Evolutionary conservation across 2,113 vertebrate species (phyloP).

Genomic region (Raja brachyura): DNA sequence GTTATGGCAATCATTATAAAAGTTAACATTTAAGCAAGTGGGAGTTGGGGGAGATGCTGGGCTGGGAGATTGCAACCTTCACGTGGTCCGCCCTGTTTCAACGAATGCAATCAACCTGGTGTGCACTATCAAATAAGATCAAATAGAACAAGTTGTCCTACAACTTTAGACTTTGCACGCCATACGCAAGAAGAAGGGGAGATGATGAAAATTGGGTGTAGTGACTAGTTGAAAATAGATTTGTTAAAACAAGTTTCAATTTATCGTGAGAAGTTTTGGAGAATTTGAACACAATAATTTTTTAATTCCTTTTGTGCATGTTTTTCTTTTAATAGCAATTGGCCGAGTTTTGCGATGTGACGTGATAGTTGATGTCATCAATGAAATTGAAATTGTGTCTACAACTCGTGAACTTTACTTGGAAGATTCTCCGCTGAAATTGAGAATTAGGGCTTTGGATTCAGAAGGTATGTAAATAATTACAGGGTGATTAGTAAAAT

Average conservation of each 20-base stretch:
- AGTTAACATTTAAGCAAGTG: background rate
- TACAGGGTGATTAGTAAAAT: background rate
- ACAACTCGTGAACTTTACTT: constrained; percentile 91
- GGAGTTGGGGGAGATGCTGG: background rate
- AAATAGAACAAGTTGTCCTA: too few species aligned
- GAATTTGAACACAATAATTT: background rate
- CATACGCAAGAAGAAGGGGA: too few species aligned
- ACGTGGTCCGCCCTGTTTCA: too few species aligned
- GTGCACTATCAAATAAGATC: too few species aligned
- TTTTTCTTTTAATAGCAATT: constrained; percentile 59
- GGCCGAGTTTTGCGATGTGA: constrained; percentile 89
- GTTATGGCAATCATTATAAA: background rate
- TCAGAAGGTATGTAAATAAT: constrained; percentile 71
- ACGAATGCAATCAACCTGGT: too few species aligned
- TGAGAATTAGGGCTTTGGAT: constrained; percentile 85
- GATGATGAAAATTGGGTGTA: background rate
- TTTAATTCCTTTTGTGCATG: constrained; percentile 19
- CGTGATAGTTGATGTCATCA: constrained; percentile 85
- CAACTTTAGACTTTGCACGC: too few species aligned
- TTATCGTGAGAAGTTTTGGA: background rate
- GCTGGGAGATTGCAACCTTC: too few species aligned
- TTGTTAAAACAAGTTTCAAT: background rate
- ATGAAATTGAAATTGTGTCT: constrained; percentile 80
- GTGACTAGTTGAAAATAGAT: background rate
- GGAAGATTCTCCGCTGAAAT: constrained; percentile 83